phyloP scores from a whole-genome alignment of 2,113 vertebrate genomes.

The Ceuthmochares aereus region DNA sequence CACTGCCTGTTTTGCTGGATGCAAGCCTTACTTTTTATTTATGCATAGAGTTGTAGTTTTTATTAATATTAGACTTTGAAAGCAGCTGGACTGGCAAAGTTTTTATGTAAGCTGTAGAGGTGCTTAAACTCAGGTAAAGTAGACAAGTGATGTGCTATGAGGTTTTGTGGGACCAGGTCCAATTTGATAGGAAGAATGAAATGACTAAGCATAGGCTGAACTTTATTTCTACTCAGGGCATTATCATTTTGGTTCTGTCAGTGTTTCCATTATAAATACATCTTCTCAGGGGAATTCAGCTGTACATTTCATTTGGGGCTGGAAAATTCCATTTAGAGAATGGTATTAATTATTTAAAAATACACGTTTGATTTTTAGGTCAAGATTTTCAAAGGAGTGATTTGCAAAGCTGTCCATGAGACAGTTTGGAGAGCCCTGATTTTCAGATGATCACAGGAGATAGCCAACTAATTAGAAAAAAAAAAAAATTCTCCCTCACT shows the following conservation, averaged over 20 bases:
- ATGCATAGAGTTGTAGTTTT: not conserved
- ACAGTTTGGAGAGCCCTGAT: not conserved
- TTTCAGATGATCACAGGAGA: slow-evolving; percentile 13
- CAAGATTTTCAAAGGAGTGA: slow-evolving; percentile 22
- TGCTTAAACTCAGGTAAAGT: not conserved
- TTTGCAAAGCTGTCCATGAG: not conserved
- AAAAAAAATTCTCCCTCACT: not conserved
- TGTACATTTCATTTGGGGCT: slow-evolving; percentile 23
- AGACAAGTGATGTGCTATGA: not conserved
- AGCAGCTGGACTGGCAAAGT: not conserved
- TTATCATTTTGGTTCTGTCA: slow-evolving; percentile 47
- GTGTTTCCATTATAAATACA: slow-evolving; percentile 51
- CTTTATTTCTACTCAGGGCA: not conserved
- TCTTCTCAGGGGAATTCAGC: slow-evolving; percentile 42
- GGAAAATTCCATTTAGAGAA: slow-evolving; percentile 59
- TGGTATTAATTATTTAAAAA: slow-evolving; percentile 60
- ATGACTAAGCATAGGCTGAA: slow-evolving; percentile 29
- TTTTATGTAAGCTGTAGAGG: not conserved
- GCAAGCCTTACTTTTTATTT: not conserved
- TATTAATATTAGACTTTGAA: not conserved
- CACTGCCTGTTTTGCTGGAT: not conserved
- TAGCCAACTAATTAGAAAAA: slow-evolving; percentile 1
- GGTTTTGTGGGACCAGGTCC: not conserved
- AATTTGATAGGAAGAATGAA: slow-evolving; percentile 23
- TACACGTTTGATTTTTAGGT: slow-evolving; percentile 53